A percentile compares a stretch with the other conserved stretches of the same genome.
These are phyloP conservation scores for Numenius phaeopus DNA, from an alignment of 2,797 vertebrate genomes.

Conservation along the genomic window DNA sequence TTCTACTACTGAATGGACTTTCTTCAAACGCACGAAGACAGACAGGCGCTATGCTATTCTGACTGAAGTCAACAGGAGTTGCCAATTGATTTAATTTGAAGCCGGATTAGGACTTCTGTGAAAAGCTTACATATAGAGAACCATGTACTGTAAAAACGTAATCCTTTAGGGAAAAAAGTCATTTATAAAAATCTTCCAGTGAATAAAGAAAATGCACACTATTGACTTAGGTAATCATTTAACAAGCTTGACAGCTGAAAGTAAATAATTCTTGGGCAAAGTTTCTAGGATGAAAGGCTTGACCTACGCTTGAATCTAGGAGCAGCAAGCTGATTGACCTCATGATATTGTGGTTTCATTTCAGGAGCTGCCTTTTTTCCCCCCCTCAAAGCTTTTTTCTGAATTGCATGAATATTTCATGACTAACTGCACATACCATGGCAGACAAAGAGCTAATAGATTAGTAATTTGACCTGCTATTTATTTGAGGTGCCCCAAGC, in stretches of 20 bases:
- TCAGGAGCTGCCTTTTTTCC: neutral
- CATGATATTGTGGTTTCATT: constrained; percentile 27
- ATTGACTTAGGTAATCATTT: constrained; percentile 49
- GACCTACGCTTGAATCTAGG: neutral
- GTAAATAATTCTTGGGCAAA: constrained; percentile 51
- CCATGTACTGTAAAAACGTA: constrained; percentile 43
- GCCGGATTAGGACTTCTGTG: neutral
- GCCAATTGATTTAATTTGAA: constrained; percentile 22
- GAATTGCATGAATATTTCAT: constrained; percentile 67
- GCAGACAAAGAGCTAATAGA: constrained; percentile 70
- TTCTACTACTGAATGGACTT: constrained; percentile 26
- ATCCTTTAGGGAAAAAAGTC: neutral
- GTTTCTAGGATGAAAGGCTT: constrained; percentile 63
- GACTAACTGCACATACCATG: constrained; percentile 5
- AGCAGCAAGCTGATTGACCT: constrained; percentile 28
- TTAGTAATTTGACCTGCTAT: constrained; percentile 59
- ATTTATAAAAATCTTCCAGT: constrained; percentile 21
- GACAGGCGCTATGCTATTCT: neutral
- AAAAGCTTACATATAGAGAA: constrained; percentile 45
- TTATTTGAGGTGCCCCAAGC: constrained; percentile 49
- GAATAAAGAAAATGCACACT: constrained; percentile 5
- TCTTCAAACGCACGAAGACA: neutral
- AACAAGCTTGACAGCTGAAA: constrained; percentile 23
- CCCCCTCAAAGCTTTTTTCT: neutral
- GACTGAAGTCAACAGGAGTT: constrained; percentile 20